Evolutionary conservation across 2,113 vertebrate species (phyloP).

Genomic region (Garra rufa): DNA sequence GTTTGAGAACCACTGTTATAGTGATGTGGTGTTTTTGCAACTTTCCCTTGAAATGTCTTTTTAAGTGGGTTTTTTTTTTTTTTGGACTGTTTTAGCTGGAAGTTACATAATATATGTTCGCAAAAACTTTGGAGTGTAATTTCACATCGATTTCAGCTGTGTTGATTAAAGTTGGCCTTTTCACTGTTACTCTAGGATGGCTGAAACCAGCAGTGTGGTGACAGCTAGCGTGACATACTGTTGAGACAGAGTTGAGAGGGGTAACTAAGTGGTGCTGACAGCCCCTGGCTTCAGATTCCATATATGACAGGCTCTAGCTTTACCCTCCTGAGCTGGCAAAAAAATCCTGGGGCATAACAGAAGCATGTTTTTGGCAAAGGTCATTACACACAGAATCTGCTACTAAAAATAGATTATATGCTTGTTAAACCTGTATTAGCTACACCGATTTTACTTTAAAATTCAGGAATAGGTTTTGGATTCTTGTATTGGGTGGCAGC

Average conservation of each 20-base stretch:
- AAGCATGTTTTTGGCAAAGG: conserved; percentile 13
- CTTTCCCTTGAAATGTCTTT: neutral
- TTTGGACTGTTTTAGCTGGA: neutral
- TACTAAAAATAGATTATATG: neutral
- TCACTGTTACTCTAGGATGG: neutral
- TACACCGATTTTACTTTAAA: neutral
- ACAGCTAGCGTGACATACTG: neutral
- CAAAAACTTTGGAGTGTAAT: neutral
- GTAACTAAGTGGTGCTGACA: conserved; percentile 1
- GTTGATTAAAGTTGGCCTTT: neutral
- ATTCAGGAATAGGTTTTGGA: neutral
- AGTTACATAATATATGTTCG: neutral
- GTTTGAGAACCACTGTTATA: no score
- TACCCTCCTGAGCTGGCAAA: neutral
- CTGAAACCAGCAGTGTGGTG: neutral
- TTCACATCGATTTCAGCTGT: neutral
- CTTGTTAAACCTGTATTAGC: neutral
- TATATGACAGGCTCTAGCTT: neutral
- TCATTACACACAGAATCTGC: neutral
- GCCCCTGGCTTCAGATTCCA: neutral
- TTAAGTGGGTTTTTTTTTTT: neutral
- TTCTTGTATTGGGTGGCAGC: neutral
- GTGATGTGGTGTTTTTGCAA: no score
- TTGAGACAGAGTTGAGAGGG: neutral
- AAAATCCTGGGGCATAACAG: neutral